Percentiles rank a stretch among this genome's conserved stretches.
These are phyloP conservation scores for Thymelicus sylvestris DNA, from an alignment of 2,888 invertebrate genomes.

Conservation along the genomic window DNA sequence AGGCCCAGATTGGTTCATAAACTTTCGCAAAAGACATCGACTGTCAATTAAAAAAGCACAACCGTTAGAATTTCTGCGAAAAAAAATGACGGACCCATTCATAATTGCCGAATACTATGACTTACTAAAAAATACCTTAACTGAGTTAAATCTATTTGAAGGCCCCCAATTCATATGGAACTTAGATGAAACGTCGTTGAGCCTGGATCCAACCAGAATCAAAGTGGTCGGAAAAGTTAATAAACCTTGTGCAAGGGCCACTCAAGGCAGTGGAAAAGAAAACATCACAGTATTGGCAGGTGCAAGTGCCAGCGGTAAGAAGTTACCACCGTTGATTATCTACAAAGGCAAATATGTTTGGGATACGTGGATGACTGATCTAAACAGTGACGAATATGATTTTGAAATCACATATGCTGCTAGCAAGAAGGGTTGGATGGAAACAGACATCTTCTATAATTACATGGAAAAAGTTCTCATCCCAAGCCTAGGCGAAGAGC, in stretches of 20 bases:
- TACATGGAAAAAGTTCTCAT: background rate
- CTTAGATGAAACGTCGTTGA: background rate
- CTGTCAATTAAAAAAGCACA: too few relatives aligned
- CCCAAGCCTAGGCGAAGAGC: background rate
- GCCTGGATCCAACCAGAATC: background rate
- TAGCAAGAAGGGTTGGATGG: background rate
- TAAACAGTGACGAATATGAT: background rate
- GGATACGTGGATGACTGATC: constrained; percentile 42
- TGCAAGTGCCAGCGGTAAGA: constrained; percentile 42
- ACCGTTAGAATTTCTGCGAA: too few relatives aligned
- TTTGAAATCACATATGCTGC: constrained; percentile 13
- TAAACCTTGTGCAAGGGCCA: background rate
- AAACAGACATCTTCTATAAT: background rate
- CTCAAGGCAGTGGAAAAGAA: constrained; percentile 32
- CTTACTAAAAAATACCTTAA: too few relatives aligned
- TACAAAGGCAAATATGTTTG: constrained; percentile 47
- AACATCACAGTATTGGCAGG: constrained; percentile 42
- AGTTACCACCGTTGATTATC: constrained; percentile 42
- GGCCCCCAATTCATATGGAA: background rate
- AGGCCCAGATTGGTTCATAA: too few relatives aligned
- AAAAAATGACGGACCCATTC: too few relatives aligned
- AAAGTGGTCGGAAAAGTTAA: background rate
- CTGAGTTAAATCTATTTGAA: too few relatives aligned
- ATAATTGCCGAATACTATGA: too few relatives aligned
- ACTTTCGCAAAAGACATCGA: too few relatives aligned